These are phyloP conservation scores for Cheumatopsyche charites DNA, from an alignment of 1,140 invertebrate genomes.

Conservation along the genomic window DNA sequence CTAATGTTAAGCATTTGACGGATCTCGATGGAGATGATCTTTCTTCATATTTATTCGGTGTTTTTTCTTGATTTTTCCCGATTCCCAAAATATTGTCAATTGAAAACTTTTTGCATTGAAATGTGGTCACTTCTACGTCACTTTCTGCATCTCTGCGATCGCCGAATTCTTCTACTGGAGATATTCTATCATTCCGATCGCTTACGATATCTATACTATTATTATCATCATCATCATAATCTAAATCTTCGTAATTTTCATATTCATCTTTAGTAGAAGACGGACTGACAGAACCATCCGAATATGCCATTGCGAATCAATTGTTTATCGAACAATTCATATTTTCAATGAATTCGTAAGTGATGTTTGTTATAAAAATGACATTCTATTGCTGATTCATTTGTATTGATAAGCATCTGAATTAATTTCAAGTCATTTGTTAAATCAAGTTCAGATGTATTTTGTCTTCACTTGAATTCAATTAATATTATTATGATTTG, in stretches of 20 bases:
- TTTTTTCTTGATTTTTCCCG: conserved; percentile 28
- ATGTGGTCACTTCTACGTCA: conserved; percentile 7
- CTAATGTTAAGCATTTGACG: neutral
- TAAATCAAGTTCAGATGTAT: no score
- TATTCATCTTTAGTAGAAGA: conserved; percentile 26
- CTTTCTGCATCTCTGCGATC: neutral
- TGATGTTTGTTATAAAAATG: neutral
- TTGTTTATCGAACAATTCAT: neutral
- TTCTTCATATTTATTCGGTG: neutral
- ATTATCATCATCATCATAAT: conserved; percentile 37
- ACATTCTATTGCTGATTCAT: neutral
- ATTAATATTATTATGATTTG: no score
- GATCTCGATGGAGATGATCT: neutral
- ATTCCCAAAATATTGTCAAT: conserved; percentile 47
- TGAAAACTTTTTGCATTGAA: conserved; percentile 44
- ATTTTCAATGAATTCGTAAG: neutral
- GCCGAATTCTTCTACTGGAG: neutral
- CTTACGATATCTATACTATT: conserved; percentile 44
- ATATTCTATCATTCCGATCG: conserved; percentile 23
- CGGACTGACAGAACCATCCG: conserved; percentile 32
- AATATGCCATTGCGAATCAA: conserved; percentile 16
- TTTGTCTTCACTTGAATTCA: no score
- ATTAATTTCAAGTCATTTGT: no score
- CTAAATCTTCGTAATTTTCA: conserved; percentile 41
- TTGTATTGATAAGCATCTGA: no score